A percentile compares a stretch with the other conserved stretches of the same genome.
These are phyloP conservation scores for Eumaeus atala DNA, from an alignment of 1,140 invertebrate species.

Conservation along the genomic window DNA sequence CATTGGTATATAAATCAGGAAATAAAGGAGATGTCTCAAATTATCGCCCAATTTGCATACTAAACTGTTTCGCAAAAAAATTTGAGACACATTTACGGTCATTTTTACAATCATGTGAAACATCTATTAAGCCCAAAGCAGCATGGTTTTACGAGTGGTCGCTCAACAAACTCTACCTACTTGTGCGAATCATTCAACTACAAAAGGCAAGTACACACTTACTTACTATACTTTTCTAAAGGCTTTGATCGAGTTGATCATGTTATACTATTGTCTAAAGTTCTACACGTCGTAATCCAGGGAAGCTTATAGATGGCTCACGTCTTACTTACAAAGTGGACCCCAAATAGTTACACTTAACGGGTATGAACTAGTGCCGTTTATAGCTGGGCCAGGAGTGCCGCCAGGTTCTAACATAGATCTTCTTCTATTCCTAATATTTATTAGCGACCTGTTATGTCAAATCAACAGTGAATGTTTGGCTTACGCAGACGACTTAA, in stretches of 20 bases:
- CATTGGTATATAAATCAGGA: constrained; percentile 7
- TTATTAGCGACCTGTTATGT: constrained; percentile 2
- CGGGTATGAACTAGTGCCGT: constrained; percentile 6
- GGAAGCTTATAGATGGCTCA: not conserved
- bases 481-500: too few species aligned
- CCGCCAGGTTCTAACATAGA: constrained; percentile 12
- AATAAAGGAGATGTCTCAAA: constrained; percentile 11
- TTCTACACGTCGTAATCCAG: constrained; percentile 1
- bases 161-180: too few species aligned
- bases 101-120: constrained; percentile 5
- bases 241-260: constrained; percentile 13
- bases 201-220: not conserved
- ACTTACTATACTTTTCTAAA: constrained; percentile 11
- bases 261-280: constrained; percentile 3
- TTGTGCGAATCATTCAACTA: too few species aligned
- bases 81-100: constrained; percentile 10
- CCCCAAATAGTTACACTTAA: too few species aligned
- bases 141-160: too few species aligned
- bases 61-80: constrained; percentile 14
- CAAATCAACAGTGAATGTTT: too few species aligned
- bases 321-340: too few species aligned
- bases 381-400: not conserved
- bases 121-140: not conserved
- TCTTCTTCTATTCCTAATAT: constrained; percentile 9
- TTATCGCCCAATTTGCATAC: constrained; percentile 12